These are phyloP conservation scores for Odontesthes bonariensis DNA, from an alignment of 2,113 vertebrate species.

Conservation along the genomic window DNA sequence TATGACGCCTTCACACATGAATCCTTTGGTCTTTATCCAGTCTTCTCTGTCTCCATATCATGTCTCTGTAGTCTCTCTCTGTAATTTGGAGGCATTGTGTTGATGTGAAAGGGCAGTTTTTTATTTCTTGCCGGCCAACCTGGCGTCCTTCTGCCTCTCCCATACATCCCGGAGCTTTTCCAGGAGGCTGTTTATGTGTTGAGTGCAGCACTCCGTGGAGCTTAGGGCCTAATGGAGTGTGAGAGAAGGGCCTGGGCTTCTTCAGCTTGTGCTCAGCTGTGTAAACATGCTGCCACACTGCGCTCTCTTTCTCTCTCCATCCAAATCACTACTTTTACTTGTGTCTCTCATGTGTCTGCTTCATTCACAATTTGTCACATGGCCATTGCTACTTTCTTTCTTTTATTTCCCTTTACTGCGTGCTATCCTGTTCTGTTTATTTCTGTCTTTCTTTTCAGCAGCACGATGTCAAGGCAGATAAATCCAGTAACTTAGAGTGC, in stretches of 20 bases:
- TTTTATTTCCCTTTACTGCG: background rate
- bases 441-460: background rate
- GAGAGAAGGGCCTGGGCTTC: constrained; percentile 92
- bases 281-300: constrained; percentile 89
- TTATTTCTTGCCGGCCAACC: constrained; percentile 81
- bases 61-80: constrained; percentile 35
- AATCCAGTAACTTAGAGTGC: background rate
- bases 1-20: constrained; percentile 15
- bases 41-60: constrained; percentile 36
- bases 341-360: constrained; percentile 38
- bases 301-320: constrained; percentile 73
- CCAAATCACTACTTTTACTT: constrained; percentile 30
- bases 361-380: constrained; percentile 74
- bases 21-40: constrained; percentile 31
- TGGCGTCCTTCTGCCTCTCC: constrained; percentile 80
- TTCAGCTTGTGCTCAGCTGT: constrained; percentile 99
- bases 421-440: background rate
- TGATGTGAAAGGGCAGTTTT: constrained; percentile 79
- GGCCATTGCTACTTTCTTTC: constrained; percentile 62
- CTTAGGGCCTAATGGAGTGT: constrained; percentile 96
- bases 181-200: constrained; percentile 95
- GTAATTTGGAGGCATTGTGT: constrained; percentile 67
- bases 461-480: constrained; percentile 1
- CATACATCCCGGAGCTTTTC: constrained; percentile 85
- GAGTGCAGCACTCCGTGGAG: constrained; percentile 93